phyloP scores from a whole-genome alignment of 1,140 invertebrate genomes.

The Mesaphorura yosii region DNA sequence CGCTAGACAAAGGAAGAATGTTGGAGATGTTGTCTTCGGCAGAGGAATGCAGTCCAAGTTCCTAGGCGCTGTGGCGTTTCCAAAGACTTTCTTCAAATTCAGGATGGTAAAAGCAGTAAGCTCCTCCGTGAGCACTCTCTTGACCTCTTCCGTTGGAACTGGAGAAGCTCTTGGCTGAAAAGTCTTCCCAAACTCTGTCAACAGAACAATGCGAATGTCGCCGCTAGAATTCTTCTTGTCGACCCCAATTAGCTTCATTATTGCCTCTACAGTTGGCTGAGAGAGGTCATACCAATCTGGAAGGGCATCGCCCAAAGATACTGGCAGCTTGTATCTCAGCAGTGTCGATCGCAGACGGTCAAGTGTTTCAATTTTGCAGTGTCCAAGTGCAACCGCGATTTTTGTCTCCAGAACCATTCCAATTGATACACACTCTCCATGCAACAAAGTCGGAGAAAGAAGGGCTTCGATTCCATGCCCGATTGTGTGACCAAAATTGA shows the following conservation, averaged over 20 bases:
- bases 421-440: conserved; percentile 3
- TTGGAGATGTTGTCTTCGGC: too few species aligned
- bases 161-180: neutral
- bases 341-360: neutral
- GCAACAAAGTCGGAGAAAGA: neutral
- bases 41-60: too few species aligned
- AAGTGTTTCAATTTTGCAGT: neutral
- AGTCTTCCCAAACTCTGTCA: neutral
- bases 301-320: neutral
- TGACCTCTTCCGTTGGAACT: neutral
- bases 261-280: neutral
- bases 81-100: too few species aligned
- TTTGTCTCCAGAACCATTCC: neutral
- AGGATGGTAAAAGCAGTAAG: too few species aligned
- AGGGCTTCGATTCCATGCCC: neutral
- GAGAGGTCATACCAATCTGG: neutral
- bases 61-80: too few species aligned
- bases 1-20: neutral
- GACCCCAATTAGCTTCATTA: neutral
- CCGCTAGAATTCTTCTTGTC: neutral
- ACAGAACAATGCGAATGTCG: neutral
- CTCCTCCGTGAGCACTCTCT: too few species aligned
- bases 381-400: neutral
- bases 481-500: conserved; percentile 9
- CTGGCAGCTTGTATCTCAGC: neutral